These are phyloP conservation scores for human (Homo sapiens) DNA, from an alignment of 2,113 vertebrate species.

Conservation along the genomic window DNA sequence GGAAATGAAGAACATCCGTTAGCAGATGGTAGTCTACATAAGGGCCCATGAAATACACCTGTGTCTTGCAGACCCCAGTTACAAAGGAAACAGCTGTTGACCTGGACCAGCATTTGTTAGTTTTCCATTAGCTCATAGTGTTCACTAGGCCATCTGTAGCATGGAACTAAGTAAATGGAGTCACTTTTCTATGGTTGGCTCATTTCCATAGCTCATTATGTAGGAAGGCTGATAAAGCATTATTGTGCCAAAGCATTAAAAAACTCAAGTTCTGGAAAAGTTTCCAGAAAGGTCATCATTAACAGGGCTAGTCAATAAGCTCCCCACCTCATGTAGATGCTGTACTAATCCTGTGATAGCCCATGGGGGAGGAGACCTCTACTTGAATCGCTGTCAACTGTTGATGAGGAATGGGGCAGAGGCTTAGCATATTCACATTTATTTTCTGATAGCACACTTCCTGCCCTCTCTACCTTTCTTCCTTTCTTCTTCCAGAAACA, in stretches of 20 bases:
- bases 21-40: slow-evolving; percentile 66
- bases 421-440: not conserved
- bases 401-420: not conserved
- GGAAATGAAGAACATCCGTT: slow-evolving; percentile 39
- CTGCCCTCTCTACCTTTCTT: not conserved
- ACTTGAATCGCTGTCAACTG: not conserved
- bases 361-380: not conserved
- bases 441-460: not conserved
- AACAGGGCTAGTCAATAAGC: slow-evolving; percentile 22
- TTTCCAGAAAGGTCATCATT: slow-evolving; percentile 52
- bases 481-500: not conserved
- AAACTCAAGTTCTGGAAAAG: not conserved
- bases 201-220: slow-evolving; percentile 35
- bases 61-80: slow-evolving; percentile 53
- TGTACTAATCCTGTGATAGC: not conserved
- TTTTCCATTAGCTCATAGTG: slow-evolving; percentile 68
- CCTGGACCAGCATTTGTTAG: not conserved
- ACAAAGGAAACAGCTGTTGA: slow-evolving; percentile 71
- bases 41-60: not conserved
- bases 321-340: not conserved
- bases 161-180: slow-evolving; percentile 12
- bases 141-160: slow-evolving; percentile 38
- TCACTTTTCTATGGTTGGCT: not conserved
- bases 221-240: not conserved
- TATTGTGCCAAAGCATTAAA: not conserved